Evolutionary conservation across 2,888 invertebrate species (phyloP).

Genomic region (Leucoma salicis): DNA sequence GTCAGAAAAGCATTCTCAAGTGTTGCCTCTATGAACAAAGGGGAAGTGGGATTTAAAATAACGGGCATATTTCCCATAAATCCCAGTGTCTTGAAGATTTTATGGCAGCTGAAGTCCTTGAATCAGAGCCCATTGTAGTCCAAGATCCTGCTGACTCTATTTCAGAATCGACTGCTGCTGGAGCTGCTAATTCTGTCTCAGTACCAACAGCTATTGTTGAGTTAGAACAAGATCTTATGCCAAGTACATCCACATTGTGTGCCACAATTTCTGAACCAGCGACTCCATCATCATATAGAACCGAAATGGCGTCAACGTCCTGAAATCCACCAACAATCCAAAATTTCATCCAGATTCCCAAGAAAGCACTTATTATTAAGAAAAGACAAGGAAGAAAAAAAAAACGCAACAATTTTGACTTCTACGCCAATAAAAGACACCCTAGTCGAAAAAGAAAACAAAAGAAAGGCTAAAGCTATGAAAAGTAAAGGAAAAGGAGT

Average conservation of each 20-base stretch:
- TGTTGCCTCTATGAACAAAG: slow-evolving; percentile 5
- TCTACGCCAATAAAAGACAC: too few species aligned
- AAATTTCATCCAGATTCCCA: slow-evolving; percentile 23
- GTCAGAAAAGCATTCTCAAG: slow-evolving; percentile 1
- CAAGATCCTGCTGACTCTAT: background rate
- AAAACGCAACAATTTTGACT: slow-evolving; percentile 26
- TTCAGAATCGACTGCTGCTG: background rate
- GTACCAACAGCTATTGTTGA: background rate
- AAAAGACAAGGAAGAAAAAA: slow-evolving; percentile 23
- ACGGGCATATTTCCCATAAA: slow-evolving; percentile 43
- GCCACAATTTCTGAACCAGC: too few species aligned
- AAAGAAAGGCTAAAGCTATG: slow-evolving; percentile 18
- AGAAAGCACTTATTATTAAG: slow-evolving; percentile 12
- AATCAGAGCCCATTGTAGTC: slow-evolving; percentile 4
- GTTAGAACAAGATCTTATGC: slow-evolving; percentile 11
- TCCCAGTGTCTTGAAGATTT: slow-evolving; percentile 13
- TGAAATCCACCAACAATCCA: slow-evolving; percentile 7
- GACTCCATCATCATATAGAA: too few species aligned
- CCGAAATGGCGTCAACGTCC: too few species aligned
- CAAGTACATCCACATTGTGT: slow-evolving; percentile 9
- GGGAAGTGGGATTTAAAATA: slow-evolving; percentile 39
- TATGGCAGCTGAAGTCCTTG: slow-evolving; percentile 4
- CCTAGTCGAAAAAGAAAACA: slow-evolving; percentile 22
- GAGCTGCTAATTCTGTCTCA: background rate
- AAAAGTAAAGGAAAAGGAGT: slow-evolving; percentile 16